Conservation (phyloP, 2,888 invertebrate genomes). For the Fissipunctia ypsillon region DNA sequence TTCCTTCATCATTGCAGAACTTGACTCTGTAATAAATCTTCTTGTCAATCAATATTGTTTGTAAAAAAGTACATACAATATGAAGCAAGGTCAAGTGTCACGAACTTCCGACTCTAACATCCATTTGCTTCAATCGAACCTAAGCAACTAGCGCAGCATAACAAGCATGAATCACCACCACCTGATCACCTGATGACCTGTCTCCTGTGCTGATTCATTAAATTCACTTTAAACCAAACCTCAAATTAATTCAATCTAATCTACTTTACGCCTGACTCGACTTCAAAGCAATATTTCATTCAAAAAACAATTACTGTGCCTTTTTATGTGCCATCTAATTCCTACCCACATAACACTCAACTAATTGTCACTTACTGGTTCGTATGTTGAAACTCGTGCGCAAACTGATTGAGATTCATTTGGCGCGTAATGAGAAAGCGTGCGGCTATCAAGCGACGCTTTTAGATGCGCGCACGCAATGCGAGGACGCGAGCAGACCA, state of each 20-base stretch:
- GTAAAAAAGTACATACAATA: neutral
- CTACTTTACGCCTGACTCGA: constrained; percentile 39
- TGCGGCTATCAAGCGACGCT: constrained; percentile 58
- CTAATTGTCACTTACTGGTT: constrained; percentile 57
- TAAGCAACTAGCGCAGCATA: constrained; percentile 16
- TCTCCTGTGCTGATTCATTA: constrained; percentile 9
- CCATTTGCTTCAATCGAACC: neutral
- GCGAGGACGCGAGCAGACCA: constrained; percentile 48
- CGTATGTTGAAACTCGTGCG: constrained; percentile 57
- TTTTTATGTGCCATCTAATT: constrained; percentile 55
- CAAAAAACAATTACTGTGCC: constrained; percentile 43
- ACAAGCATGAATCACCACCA: constrained; percentile 14
- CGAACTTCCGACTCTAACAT: neutral
- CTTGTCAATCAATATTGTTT: neutral
- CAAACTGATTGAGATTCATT: constrained; percentile 67
- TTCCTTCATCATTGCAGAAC: neutral
- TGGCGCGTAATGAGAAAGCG: constrained; percentile 68
- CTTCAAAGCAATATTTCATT: constrained; percentile 44
- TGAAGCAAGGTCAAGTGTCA: neutral
- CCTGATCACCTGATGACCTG: too few species aligned
- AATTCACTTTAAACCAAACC: constrained; percentile 22
- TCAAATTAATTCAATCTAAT: constrained; percentile 45
- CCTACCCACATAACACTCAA: constrained; percentile 48
- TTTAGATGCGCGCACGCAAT: constrained; percentile 62
- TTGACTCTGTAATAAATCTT: neutral